Base-by-base conservation (phyloP, 2,113 vertebrate genomes). In the Perccottus glenii region DNA sequence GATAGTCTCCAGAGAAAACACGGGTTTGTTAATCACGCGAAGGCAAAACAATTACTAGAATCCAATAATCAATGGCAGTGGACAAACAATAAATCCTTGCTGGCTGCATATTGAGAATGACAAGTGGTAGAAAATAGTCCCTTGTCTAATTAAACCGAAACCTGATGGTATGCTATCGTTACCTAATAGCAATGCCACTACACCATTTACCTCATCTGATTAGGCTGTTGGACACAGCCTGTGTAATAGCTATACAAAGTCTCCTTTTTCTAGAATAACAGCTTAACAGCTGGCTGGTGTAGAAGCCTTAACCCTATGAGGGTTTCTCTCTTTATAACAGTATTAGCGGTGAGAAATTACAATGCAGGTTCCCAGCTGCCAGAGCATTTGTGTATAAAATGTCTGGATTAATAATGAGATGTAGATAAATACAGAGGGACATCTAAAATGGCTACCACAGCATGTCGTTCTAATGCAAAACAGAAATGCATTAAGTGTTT, bases 31-130 rank as follows among this genome's bases (percentile, higher is more conserved):
- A 90, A 91, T 91, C 85, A 90, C 87, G 80, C 35, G 15, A 76
- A 87, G 76, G 77, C 68, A 78, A 86, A 92, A 90, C 89, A 91
- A 89, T 92, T 91, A 92, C 88, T 78, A 82, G 69, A 89, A 90
- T 87, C 82, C 80, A 52, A 88, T 87, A 91, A 92, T 92, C 89
- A 83, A 90, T 90, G 68, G 51, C 35, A 36, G 77, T 59, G 68
- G 73, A 87, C 85, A 73, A 89, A 87, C 87, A 84, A 87, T 88
- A 81, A 90, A 90, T 91, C 77, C 77, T 64, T 45, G 7, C 70
- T 68, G 77, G 78, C 64, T 62, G 69, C 65, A 58, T 71, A 47
- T 19, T 12, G 72, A 70, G 38, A 59, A 81, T 27, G 27, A 70
- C 49, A 70, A 78, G 60, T 64, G 63, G 49, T 51, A 11, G 62